Percentiles rank a stretch among this genome's conserved stretches.
Conservation (phyloP, 2,888 invertebrate genomes). For the Epinotia nisella region DNA sequence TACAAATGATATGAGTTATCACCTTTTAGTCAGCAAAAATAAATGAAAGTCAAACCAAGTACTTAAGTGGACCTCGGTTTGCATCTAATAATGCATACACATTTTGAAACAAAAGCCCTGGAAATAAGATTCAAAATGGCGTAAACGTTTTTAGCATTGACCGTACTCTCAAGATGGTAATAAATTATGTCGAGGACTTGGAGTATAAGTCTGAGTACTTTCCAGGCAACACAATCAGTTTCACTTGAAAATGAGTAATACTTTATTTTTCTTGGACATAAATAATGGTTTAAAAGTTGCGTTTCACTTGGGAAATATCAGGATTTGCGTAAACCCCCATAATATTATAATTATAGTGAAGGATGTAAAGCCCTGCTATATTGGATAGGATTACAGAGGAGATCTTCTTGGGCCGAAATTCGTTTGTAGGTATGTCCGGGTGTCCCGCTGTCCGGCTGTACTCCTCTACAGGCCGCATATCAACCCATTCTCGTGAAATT, state of each 20-base stretch:
- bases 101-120: background rate
- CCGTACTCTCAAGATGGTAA: background rate
- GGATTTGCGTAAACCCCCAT: too few species aligned
- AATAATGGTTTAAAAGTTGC: background rate
- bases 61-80: background rate
- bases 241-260: background rate
- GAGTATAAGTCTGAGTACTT: background rate
- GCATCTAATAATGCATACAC: background rate
- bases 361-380: too few species aligned
- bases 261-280: background rate
- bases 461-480: too few species aligned
- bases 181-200: constrained; percentile 2
- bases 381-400: too few species aligned
- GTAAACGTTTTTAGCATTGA: background rate
- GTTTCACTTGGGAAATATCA: too few species aligned
- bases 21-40: background rate
- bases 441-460: too few species aligned
- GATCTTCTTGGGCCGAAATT: too few species aligned
- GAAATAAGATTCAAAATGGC: background rate
- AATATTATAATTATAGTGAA: too few species aligned
- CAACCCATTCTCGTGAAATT: too few species aligned
- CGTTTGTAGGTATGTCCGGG: too few species aligned
- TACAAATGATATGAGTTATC: too few species aligned
- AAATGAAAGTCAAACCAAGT: background rate
- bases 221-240: background rate